A percentile compares a stretch with the other conserved stretches of the same genome.
These are phyloP conservation scores for Ambastaia sidthimunki DNA, from an alignment of 2,797 vertebrate genomes.

Conservation along the genomic window DNA sequence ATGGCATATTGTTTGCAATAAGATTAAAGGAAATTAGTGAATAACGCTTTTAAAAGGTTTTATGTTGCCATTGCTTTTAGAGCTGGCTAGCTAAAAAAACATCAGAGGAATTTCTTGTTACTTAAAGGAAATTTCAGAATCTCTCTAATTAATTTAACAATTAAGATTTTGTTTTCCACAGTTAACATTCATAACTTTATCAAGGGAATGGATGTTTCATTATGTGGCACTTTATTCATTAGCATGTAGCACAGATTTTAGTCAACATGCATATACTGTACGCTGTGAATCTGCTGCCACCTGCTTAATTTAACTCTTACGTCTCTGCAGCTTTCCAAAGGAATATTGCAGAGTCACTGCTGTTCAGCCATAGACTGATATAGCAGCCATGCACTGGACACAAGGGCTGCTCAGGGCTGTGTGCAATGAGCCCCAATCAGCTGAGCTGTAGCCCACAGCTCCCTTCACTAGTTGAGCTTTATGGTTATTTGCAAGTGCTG, in stretches of 20 bases:
- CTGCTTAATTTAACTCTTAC: slow-evolving; percentile 51
- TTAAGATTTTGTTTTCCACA: slow-evolving; percentile 18
- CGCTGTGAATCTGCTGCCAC: slow-evolving; percentile 26
- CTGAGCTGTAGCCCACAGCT: not conserved
- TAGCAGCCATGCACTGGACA: slow-evolving; percentile 35
- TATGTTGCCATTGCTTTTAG: not conserved
- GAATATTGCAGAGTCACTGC: slow-evolving; percentile 70
- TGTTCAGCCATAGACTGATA: slow-evolving; percentile 61
- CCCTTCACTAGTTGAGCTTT: slow-evolving; percentile 17
- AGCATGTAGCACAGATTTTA: not conserved
- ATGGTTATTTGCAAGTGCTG: slow-evolving; percentile 4
- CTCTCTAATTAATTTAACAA: slow-evolving; percentile 32
- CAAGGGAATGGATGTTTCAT: not conserved
- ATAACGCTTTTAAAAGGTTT: not conserved
- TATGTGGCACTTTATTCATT: slow-evolving; percentile 27
- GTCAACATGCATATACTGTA: not conserved
- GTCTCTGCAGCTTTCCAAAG: slow-evolving; percentile 63
- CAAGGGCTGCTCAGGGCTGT: slow-evolving; percentile 34
- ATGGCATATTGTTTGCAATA: not conserved
- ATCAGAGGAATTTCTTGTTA: slow-evolving; percentile 2
- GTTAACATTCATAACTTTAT: slow-evolving; percentile 29
- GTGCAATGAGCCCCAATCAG: slow-evolving; percentile 4
- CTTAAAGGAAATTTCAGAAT: slow-evolving; percentile 1
- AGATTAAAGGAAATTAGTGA: slow-evolving; percentile 9
- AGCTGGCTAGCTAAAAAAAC: slow-evolving; percentile 6